Evolutionary conservation across 1,140 invertebrate genomes (phyloP), one percentile per base, ranked within the genome.

Genomic region (Apocrypta bakeri): DNA sequence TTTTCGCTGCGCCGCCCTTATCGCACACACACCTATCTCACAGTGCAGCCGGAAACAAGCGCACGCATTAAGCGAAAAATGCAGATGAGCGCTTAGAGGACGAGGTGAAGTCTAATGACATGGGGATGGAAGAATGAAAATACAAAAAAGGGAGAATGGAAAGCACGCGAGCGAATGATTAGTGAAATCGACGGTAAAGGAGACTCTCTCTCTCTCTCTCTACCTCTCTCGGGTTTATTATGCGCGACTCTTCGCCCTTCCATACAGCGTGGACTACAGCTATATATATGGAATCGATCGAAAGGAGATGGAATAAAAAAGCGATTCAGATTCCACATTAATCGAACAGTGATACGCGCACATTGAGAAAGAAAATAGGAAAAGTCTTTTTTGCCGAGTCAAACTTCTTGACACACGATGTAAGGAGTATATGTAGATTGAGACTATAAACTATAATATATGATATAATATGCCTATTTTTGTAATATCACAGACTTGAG

Each of bases 41-140:
- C 21, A 17, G 4, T 56, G 48, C 48, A 56, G 21, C 48, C 48
- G 21, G 31, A 68, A 79, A 69, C 64, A 48, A 79, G 40, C 64
- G 80, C 87, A 85, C 85, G 90, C 87, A 90, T 91, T 90, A 91
- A 91, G 88, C 89, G 86, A 87, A 88, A 91, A 91, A 91, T 90
- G 89, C 88, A 89, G 88, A 91, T 11, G 48, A 75, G 24, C 33
- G 25, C 27, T 25, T 61, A 75, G 68, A 21, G 63, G 37, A 64
- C 17, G 76, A 29, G 48, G 56, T 12, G 25, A 42, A 14, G 33
- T 81, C 72, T 81, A 81, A 81, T 76, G 80, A 81, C 73, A 56
- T 64, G 27, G 14, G 75, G 33, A 0, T 17, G 29, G 1, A 37
- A 14, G 29, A 24, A 8, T 33, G 8, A 72, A 9, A 42, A 40